Evolutionary conservation across 2,797 vertebrate genomes (phyloP), one percentile per base, ranked within the genome.

Genomic region (Gymnocypris eckloni): DNA sequence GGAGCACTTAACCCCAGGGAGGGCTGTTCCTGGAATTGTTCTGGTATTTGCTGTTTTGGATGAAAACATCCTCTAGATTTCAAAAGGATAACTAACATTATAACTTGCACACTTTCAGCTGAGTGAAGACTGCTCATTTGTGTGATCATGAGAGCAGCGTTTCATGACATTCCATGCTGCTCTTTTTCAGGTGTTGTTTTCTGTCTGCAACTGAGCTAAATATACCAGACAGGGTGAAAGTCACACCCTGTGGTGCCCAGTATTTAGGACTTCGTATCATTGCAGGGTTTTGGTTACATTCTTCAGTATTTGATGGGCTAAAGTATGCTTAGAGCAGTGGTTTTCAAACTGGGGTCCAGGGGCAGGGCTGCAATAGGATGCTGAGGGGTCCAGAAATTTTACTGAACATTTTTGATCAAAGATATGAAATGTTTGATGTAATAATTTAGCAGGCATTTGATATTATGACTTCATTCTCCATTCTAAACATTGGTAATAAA

Each of bases 151-250:
- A 69, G n/a, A 82, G 64, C 25, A 66, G 64, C 41, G 6, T 59
- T 83, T 79, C 61, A 37, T 41, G 45, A n/a, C 41, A 61, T 78
- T 75, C 67, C 13, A 86, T 64, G n/a, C n/a, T 33, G 12, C 20
- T 83, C 69, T 56, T 39, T 2, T 67, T 54, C 33, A 67, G 59
- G 59, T 45, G 79, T 48, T 86, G 82, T 48, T 85, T 41, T 72
- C 70, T 45, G 37, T 83, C 71, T 87, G 70, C 71, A 59, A 71
- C 71, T 70, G 77, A 73, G 66, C 81, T 87, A 87, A 83, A 87
- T 77, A 77, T 88, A 87, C 75, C 1, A 41, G 15, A 37, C 22
- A 12, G 28, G 59, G 79, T 86, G 86, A 72, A 83, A 87, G 66
- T 56, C 77, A 83, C 52, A 66, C 71, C 39, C 41, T 56, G 41